Percentiles rank a stretch among this genome's conserved stretches.
Evolutionary conservation across 2,113 vertebrate genomes (phyloP).

Genomic region (Mus musculus): DNA sequence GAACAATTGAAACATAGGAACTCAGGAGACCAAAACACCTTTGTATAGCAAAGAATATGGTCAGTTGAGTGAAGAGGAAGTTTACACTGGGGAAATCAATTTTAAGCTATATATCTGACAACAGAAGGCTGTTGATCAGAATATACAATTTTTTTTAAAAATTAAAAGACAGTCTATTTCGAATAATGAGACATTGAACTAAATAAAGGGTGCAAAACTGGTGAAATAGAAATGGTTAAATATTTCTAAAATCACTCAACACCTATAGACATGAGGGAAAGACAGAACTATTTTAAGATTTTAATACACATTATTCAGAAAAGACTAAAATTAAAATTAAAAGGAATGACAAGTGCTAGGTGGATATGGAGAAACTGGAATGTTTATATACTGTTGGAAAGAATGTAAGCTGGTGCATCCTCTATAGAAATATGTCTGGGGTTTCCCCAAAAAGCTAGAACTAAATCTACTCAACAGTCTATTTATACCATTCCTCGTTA

Average conservation of each 20-base stretch:
- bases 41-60: not conserved
- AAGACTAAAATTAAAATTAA: not conserved
- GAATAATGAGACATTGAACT: not conserved
- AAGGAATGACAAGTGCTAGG: not conserved
- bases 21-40: not conserved
- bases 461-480: not conserved
- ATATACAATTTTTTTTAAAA: not conserved
- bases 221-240: not conserved
- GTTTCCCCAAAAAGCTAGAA: not conserved
- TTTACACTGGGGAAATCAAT: no score
- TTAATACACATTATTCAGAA: no score
- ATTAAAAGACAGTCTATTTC: not conserved
- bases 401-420: accelerated
- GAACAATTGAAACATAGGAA: not conserved
- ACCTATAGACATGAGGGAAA: not conserved
- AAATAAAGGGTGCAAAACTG: not conserved
- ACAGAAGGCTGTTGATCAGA: not conserved
- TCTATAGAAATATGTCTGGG: not conserved
- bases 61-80: not conserved
- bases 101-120: not conserved
- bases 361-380: not conserved
- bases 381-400: not conserved
- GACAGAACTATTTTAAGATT: not conserved
- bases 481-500: not conserved
- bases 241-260: not conserved